Conservation (phyloP, 2,888 invertebrate species). For the Coleophora deauratella region DNA sequence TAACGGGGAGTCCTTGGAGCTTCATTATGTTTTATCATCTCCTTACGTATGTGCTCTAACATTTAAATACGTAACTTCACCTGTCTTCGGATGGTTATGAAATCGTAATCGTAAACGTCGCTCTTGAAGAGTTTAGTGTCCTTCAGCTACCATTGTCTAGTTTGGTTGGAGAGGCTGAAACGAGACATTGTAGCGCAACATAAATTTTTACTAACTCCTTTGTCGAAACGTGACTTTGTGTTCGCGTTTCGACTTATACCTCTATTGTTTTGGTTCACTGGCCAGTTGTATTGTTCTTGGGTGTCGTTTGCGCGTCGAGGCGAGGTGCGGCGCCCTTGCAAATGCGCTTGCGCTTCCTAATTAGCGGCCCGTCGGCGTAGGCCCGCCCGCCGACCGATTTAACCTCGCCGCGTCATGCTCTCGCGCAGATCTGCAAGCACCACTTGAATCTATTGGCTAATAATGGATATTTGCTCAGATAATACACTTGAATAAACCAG, state of each 20-base stretch:
- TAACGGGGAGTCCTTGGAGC: constrained; percentile 1
- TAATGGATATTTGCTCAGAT: background rate
- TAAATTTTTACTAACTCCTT: constrained; percentile 46
- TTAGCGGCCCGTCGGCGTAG: constrained; percentile 53
- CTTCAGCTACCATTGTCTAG: background rate
- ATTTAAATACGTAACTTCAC: too few relatives aligned
- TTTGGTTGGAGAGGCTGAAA: constrained; percentile 10
- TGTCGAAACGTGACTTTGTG: constrained; percentile 39
- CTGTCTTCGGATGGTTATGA: background rate
- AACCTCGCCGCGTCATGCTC: constrained; percentile 51
- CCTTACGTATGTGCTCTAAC: background rate
- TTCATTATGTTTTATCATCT: background rate
- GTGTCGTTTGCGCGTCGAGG: too few relatives aligned
- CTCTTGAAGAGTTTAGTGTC: background rate
- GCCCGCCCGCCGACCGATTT: constrained; percentile 48
- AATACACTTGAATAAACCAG: background rate
- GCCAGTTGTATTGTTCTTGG: constrained; percentile 14
- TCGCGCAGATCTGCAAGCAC: constrained; percentile 18
- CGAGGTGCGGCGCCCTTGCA: constrained; percentile 50
- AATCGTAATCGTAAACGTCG: background rate
- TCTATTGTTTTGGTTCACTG: constrained; percentile 46
- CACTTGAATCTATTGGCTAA: constrained; percentile 15
- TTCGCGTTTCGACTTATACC: constrained; percentile 28
- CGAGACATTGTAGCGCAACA: constrained; percentile 36
- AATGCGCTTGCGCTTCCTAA: constrained; percentile 63